These are phyloP conservation scores for Xanthia togata DNA, from an alignment of 2,888 invertebrate species.

Conservation along the genomic window DNA sequence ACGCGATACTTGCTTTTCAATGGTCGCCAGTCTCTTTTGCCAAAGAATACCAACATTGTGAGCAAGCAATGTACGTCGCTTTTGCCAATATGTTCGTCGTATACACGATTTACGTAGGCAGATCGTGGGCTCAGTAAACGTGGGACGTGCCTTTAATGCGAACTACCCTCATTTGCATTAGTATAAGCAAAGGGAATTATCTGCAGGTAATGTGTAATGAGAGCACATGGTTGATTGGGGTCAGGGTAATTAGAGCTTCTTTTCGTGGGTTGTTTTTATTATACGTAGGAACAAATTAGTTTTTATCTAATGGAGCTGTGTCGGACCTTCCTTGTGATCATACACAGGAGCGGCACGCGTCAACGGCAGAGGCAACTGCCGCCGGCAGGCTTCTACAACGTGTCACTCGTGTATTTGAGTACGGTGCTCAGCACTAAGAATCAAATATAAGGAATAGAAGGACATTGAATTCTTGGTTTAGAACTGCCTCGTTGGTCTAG, in stretches of 20 bases:
- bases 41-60: constrained; percentile 16
- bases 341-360: too few species aligned
- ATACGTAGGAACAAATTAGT: constrained; percentile 29
- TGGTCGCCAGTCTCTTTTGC: neutral
- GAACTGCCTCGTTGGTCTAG: too few species aligned
- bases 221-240: constrained; percentile 63
- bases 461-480: neutral
- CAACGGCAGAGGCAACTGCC: too few species aligned
- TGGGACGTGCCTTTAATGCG: constrained; percentile 77
- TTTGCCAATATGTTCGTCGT: constrained; percentile 61
- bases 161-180: constrained; percentile 76
- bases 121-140: constrained; percentile 72
- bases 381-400: too few species aligned
- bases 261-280: constrained; percentile 41
- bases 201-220: constrained; percentile 73
- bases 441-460: neutral
- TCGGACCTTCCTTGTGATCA: neutral
- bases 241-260: constrained; percentile 51
- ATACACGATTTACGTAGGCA: constrained; percentile 50
- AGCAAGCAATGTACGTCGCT: constrained; percentile 62
- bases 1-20: constrained; percentile 26
- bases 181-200: constrained; percentile 70
- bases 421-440: too few species aligned
- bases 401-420: too few species aligned
- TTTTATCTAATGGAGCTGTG: constrained; percentile 20